Evolutionary conservation across 2,888 invertebrate genomes (phyloP), one percentile per base, ranked within the genome.

Genomic region (Lasioglossum pauxillum): DNA sequence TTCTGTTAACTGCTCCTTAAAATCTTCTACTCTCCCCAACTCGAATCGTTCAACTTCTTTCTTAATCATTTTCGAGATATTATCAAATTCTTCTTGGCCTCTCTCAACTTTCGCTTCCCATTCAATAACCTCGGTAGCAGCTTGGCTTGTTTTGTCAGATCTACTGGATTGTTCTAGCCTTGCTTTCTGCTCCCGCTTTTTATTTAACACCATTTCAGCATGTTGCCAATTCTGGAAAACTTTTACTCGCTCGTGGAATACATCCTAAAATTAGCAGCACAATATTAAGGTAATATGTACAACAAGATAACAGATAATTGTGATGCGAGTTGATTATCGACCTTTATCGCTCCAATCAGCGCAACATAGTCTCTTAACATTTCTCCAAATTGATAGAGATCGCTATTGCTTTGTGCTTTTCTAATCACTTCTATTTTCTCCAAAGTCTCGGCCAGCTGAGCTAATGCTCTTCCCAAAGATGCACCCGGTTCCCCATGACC

Each of bases 171-270:
- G 96, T 94, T 99, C 99, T 71, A 98, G 96, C 94, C 99, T 98
- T 0, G 98, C 98, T 95, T 99, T 99, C 92, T 97, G 97, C 95
- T 99, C 99, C 81, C 99, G 97, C 93, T 99, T 98, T 95, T 99
- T 99, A 31, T 98, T 98, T 88, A 99, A 95, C 96, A 98, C 98
- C 96, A 98, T 97, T 95, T 99, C 99, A 49, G 99, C 98, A 95
- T 99, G 98, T 95, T 99, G 99, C 99, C 99, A 99, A 93, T 98
- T 98, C 95, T 99, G 99, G 96, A 99, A 99, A 27, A 98, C 97
- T 96, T 98, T 97, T 4, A 97, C 97, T 78, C 97, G 95, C 92
- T 97, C 97, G 92, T 96, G 96, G 92, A 97, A 97, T n/a, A 97
- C 96, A 88, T 97, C 97, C 97, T 97, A 93, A 1, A 95, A 93